These are phyloP conservation scores for Kryptopterus vitreolus DNA, from an alignment of 2,797 vertebrate species.

Conservation along the genomic window DNA sequence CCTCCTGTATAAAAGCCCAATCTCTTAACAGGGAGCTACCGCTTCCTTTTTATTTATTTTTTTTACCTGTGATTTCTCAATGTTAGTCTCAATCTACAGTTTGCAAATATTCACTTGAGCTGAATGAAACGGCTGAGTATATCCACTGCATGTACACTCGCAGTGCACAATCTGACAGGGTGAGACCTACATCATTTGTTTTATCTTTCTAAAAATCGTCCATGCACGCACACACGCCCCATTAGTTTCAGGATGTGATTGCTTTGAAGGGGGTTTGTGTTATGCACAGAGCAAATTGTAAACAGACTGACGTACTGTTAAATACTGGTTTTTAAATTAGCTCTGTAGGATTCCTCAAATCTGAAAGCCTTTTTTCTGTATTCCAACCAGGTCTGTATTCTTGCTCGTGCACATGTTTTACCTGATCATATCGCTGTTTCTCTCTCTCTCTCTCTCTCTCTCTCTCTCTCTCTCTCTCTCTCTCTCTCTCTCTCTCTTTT, in stretches of 20 bases:
- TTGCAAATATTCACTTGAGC: not conserved
- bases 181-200: not conserved
- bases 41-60: no score
- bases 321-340: constrained; percentile 45
- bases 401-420: constrained; percentile 1
- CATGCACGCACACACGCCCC: constrained; percentile 5
- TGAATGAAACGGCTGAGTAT: not conserved
- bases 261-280: constrained; percentile 20
- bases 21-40: no score
- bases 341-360: constrained; percentile 31
- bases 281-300: constrained; percentile 34
- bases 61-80: not conserved
- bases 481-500: constrained; percentile 7
- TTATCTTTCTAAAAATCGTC: constrained; percentile 11
- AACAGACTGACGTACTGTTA: constrained; percentile 50
- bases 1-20: no score
- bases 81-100: not conserved
- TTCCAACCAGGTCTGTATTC: not conserved
- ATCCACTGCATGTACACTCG: not conserved
- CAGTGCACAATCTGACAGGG: constrained; percentile 3
- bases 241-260: constrained; percentile 34
- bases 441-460: no score
- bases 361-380: constrained; percentile 13
- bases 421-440: constrained; percentile 19
- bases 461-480: no score